Evolutionary conservation across 1,140 invertebrate species (phyloP).

Genomic region (Elymnias hypermnestra): DNA sequence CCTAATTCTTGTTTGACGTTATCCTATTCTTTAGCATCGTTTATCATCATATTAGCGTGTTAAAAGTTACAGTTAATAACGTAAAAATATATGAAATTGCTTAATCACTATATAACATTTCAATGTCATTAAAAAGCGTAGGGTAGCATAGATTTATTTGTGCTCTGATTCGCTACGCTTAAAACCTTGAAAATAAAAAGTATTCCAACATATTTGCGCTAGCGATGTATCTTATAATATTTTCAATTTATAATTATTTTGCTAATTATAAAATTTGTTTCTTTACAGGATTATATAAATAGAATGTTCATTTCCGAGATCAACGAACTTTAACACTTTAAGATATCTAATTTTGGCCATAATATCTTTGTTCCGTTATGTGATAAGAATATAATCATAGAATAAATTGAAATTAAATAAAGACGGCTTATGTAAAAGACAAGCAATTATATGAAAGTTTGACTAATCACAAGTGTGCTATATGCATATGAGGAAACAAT

Average conservation of each 20-base stretch:
- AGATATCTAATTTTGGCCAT: background rate
- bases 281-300: no score
- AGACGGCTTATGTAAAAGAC: slow-evolving; percentile 4
- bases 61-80: no score
- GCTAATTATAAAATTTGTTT: no score
- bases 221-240: no score
- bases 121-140: slow-evolving; percentile 12
- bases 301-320: slow-evolving; percentile 1
- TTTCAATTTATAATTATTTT: no score
- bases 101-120: slow-evolving; percentile 3
- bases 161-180: slow-evolving; percentile 15
- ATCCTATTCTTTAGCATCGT: no score
- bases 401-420: no score
- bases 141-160: slow-evolving; percentile 12
- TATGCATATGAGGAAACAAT: slow-evolving; percentile 28
- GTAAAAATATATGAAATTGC: no score
- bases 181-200: slow-evolving; percentile 10
- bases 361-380: background rate
- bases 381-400: no score
- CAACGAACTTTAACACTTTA: slow-evolving; percentile 4
- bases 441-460: slow-evolving; percentile 11
- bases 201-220: slow-evolving; percentile 2
- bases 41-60: no score
- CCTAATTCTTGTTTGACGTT: no score
- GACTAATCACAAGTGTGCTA: slow-evolving; percentile 14